Evolutionary conservation across 1,140 invertebrate species (phyloP).

Genomic region (Lasaia peninsularis): DNA sequence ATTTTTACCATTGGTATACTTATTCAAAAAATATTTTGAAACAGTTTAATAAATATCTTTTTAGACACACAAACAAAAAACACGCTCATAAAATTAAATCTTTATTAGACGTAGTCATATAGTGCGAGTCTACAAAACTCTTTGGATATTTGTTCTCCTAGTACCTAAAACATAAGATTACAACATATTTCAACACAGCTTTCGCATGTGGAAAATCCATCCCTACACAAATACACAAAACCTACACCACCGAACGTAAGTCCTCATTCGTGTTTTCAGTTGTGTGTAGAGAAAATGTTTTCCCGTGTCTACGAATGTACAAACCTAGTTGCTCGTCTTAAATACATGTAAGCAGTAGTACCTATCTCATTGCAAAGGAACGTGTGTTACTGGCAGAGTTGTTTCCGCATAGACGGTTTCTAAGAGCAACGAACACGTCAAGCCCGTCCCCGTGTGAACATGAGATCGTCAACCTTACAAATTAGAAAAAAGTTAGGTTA

Average conservation of each 20-base stretch:
- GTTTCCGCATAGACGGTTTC: constrained; percentile 69
- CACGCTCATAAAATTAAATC: too few relatives aligned
- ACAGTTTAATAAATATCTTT: too few relatives aligned
- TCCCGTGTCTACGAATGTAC: constrained; percentile 31
- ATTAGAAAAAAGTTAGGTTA: constrained; percentile 67
- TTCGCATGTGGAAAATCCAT: constrained; percentile 51
- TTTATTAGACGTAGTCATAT: too few relatives aligned
- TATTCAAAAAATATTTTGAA: too few relatives aligned
- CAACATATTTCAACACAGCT: constrained; percentile 43
- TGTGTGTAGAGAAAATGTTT: constrained; percentile 57
- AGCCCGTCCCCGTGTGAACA: constrained; percentile 60
- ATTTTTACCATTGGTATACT: too few relatives aligned
- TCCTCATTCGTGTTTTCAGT: constrained; percentile 43
- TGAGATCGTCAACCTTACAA: constrained; percentile 70
- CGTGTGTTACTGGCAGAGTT: constrained; percentile 69
- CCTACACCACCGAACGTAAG: constrained; percentile 37
- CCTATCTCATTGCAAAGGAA: constrained; percentile 71
- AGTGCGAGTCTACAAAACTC: constrained; percentile 18
- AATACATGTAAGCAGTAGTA: constrained; percentile 66
- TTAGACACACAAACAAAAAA: too few relatives aligned
- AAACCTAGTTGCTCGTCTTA: constrained; percentile 37
- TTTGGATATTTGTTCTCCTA: constrained; percentile 41
- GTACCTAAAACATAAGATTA: constrained; percentile 61
- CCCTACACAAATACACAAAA: constrained; percentile 44
- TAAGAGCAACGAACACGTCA: constrained; percentile 56